Evolutionary conservation across 92 coral and sea anemone species (phyloP), one percentile per base, ranked within the genome.

Genomic region (Virgularia gustaviana): DNA sequence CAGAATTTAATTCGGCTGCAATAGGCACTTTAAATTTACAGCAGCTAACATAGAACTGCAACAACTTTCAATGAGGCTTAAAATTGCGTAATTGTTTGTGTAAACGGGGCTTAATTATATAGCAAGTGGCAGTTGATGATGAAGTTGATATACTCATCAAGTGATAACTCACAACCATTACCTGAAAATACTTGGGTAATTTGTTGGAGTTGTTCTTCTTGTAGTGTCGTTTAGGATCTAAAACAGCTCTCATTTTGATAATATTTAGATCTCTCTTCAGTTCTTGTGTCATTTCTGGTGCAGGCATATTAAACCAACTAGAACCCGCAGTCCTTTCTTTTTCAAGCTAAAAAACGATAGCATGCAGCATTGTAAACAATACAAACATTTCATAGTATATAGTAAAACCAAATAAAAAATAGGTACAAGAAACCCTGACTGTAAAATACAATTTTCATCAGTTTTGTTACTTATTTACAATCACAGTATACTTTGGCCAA

Each of bases 101-200:
- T n/a, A n/a, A n/a, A n/a, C n/a, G n/a, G n/a, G n/a, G n/a, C n/a
- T n/a, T n/a, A n/a, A n/a, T n/a, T n/a, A n/a, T n/a, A n/a, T n/a
- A n/a, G n/a, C n/a, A n/a, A n/a, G n/a, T n/a, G n/a, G n/a, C n/a
- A n/a, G n/a, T n/a, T n/a, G n/a, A n/a, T n/a, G n/a, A n/a, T n/a
- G n/a, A n/a, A n/a, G n/a, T n/a, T 2, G 31, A 57, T 30, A 35
- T 54, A 24, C 15, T 18, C 12, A 54, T 2, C 36, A 13, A 1
- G 2, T 5, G n/a, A n/a, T n/a, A n/a, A n/a, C n/a, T n/a, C n/a
- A n/a, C n/a, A n/a, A n/a, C n/a, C 29, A 49, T 36, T 58, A 89
- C 96, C 87, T 89, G 96, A 81, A 89, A 89, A 63, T 89, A 91
- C 71, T 91, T 91, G 38, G 97, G 97, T 11, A 91, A 72, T 43